These are phyloP conservation scores for Ifrita kowaldi DNA, from an alignment of 2,113 vertebrate genomes.

Conservation along the genomic window DNA sequence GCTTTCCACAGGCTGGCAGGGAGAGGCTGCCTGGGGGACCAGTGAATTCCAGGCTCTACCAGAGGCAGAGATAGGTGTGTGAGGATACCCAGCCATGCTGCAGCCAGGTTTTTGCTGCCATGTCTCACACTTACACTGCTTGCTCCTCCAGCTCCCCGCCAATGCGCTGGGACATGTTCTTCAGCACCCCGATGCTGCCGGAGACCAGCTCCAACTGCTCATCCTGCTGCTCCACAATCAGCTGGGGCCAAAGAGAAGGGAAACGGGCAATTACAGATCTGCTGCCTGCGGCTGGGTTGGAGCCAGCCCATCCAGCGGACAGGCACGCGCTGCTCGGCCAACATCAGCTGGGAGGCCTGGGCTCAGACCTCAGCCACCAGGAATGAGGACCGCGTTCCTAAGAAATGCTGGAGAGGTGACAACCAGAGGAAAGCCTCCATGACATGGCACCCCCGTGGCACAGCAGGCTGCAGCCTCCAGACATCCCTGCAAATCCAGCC, in stretches of 20 bases:
- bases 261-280: slow-evolving; percentile 36
- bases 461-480: neutral
- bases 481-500: neutral
- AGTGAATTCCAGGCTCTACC: neutral
- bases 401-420: neutral
- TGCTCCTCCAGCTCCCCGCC: slow-evolving; percentile 96
- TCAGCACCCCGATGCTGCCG: slow-evolving; percentile 94
- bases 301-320: neutral
- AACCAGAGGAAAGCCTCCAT: neutral
- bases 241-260: slow-evolving; percentile 69
- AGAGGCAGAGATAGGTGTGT: neutral
- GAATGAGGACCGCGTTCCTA: neutral
- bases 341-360: slow-evolving; percentile 16
- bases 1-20: neutral
- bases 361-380: slow-evolving; percentile 26
- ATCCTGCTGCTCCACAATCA: slow-evolving; percentile 94
- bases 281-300: neutral
- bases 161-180: slow-evolving; percentile 98
- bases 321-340: neutral
- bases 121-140: slow-evolving; percentile 83
- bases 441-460: neutral
- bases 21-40: neutral
- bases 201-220: slow-evolving; percentile 97
- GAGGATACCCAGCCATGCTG: neutral
- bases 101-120: neutral